phyloP scores from a whole-genome alignment of 2,888 invertebrate genomes.

The Plagodis dolabraria region DNA sequence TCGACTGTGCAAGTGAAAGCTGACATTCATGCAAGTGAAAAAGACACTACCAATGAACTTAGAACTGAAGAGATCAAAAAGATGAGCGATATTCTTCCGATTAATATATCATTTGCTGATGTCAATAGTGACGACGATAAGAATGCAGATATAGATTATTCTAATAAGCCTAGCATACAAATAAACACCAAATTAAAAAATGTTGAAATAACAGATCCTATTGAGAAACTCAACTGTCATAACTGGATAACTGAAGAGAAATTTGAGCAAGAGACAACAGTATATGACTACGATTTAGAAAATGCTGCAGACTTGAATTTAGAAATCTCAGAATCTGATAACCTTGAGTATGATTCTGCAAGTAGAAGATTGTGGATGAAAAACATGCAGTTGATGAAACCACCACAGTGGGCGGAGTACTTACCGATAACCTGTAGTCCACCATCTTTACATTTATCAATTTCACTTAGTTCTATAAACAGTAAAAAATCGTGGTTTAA shows the following conservation, averaged over 20 bases:
- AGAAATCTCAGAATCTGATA: slow-evolving; percentile 16
- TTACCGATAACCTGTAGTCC: slow-evolving; percentile 49
- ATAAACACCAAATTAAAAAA: slow-evolving; percentile 16
- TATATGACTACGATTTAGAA: slow-evolving; percentile 35
- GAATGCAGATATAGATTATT: slow-evolving; percentile 30
- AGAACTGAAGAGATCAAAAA: slow-evolving; percentile 8
- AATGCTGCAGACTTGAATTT: slow-evolving; percentile 11
- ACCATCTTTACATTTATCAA: slow-evolving; percentile 56
- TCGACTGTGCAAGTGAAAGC: slow-evolving; percentile 43
- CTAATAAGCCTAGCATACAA: slow-evolving; percentile 19
- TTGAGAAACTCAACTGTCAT: slow-evolving; percentile 46
- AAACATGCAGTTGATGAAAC: slow-evolving; percentile 54
- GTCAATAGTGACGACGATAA: slow-evolving; percentile 25
- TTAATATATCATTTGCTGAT: slow-evolving; percentile 27
- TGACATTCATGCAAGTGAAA: slow-evolving; percentile 42
- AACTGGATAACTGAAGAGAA: slow-evolving; percentile 52
- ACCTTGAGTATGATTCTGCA: slow-evolving; percentile 27
- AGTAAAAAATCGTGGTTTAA: slow-evolving; percentile 54
- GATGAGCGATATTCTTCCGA: slow-evolving; percentile 17
- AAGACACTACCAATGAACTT: slow-evolving; percentile 15
- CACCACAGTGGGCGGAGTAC: slow-evolving; percentile 56
- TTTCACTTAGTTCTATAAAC: slow-evolving; percentile 44
- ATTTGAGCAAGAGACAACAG: slow-evolving; percentile 33
- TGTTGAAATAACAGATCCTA: slow-evolving; percentile 46
- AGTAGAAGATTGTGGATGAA: slow-evolving; percentile 47